Percentiles rank a stretch among this genome's conserved stretches.
These are phyloP conservation scores for Holocentrus rufus DNA, from an alignment of 2,797 vertebrate genomes.

Conservation along the genomic window DNA sequence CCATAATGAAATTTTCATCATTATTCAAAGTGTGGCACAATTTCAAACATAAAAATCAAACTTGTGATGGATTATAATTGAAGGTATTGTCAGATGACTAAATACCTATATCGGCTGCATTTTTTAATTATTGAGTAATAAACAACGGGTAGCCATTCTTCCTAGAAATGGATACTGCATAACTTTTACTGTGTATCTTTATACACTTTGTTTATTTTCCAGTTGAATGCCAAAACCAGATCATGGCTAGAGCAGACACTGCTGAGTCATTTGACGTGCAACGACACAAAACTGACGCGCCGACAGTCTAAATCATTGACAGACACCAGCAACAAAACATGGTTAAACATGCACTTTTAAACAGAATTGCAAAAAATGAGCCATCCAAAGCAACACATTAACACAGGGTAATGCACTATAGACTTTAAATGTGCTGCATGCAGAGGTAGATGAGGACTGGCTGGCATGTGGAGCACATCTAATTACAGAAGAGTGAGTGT, in stretches of 20 bases:
- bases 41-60: background rate
- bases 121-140: background rate
- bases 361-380: background rate
- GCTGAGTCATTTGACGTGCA: background rate
- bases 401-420: conserved; percentile 1
- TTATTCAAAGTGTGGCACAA: background rate
- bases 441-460: background rate
- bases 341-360: background rate
- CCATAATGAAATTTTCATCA: no score
- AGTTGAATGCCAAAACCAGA: conserved; percentile 39
- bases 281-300: conserved; percentile 2
- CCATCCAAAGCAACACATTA: conserved; percentile 44
- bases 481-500: background rate
- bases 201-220: background rate
- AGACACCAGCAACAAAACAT: conserved; percentile 4
- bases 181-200: no score
- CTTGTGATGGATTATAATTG: no score
- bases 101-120: background rate
- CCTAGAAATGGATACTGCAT: no score
- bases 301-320: conserved; percentile 62
- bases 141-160: background rate
- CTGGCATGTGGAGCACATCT: background rate
- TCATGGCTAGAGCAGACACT: conserved; percentile 2
- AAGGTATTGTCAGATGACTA: no score
- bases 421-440: background rate